phyloP scores from a whole-genome alignment of 2,888 invertebrate genomes.

The Lasioglossum malachurum region DNA sequence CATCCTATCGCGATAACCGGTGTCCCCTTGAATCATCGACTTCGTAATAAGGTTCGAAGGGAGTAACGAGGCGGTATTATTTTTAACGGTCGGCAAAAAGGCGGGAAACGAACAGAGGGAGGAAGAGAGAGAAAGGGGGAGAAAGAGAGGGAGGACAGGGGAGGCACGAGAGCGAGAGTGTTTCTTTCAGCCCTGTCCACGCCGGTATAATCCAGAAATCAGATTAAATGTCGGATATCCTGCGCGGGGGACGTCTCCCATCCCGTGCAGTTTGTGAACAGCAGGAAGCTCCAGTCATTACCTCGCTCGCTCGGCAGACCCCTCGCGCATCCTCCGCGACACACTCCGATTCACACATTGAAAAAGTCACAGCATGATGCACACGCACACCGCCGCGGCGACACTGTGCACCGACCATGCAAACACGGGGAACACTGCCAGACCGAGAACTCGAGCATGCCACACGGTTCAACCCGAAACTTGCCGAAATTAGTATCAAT shows the following conservation, averaged over 20 bases:
- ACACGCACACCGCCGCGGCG: slow-evolving; percentile 46
- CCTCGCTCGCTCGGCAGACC: slow-evolving; percentile 77
- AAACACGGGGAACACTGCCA: slow-evolving; percentile 36
- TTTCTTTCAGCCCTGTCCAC: slow-evolving; percentile 77
- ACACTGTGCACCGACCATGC: slow-evolving; percentile 61
- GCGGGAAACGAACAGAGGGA: slow-evolving; percentile 28
- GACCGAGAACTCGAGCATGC: slow-evolving; percentile 17
- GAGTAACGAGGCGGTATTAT: slow-evolving; percentile 50
- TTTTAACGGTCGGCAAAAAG: slow-evolving; percentile 35
- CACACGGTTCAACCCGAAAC: neutral
- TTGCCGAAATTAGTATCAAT: neutral
- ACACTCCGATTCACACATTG: slow-evolving; percentile 82
- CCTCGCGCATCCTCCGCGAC: slow-evolving; percentile 80
- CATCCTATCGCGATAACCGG: slow-evolving; percentile 25
- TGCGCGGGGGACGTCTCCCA: slow-evolving; percentile 80
- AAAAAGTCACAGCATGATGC: slow-evolving; percentile 63
- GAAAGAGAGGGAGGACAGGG: slow-evolving; percentile 29
- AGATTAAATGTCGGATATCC: slow-evolving; percentile 85
- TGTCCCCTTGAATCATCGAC: slow-evolving; percentile 22
- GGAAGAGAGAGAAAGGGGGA: slow-evolving; percentile 26
- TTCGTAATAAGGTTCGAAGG: slow-evolving; percentile 27
- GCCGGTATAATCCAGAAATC: slow-evolving; percentile 84
- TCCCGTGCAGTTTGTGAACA: slow-evolving; percentile 76
- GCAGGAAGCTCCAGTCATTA: slow-evolving; percentile 84
- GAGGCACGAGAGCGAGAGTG: slow-evolving; percentile 57